phyloP scores from a whole-genome alignment of 2,888 invertebrate species.

The Lepidochrysops patricia region DNA sequence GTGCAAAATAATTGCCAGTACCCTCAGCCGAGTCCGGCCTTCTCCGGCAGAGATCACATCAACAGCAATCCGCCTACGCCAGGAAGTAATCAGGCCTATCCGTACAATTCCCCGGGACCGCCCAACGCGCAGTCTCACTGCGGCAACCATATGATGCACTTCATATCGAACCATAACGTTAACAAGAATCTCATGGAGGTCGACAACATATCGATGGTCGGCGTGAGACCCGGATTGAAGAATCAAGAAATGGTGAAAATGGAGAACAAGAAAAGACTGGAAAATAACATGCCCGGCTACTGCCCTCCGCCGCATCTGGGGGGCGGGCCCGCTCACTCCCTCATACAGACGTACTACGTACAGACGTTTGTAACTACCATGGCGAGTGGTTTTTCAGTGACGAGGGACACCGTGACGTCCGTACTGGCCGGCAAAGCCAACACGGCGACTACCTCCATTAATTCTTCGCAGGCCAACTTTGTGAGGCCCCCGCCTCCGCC shows the following conservation, averaged over 20 bases:
- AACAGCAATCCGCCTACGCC: conserved; percentile 56
- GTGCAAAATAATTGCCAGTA: conserved; percentile 50
- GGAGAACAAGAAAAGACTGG: conserved; percentile 45
- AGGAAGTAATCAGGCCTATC: conserved; percentile 42
- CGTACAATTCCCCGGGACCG: conserved; percentile 58
- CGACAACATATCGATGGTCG: conserved; percentile 69
- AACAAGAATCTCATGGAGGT: conserved; percentile 70
- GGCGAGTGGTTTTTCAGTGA: conserved; percentile 84
- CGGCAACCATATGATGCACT: conserved; percentile 67
- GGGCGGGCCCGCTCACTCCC: conserved; percentile 58
- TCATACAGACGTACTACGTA: conserved; percentile 59
- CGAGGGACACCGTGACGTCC: conserved; percentile 87
- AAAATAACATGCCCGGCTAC: conserved; percentile 63
- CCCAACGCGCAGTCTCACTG: conserved; percentile 44
- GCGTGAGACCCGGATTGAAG: conserved; percentile 52
- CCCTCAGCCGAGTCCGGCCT: conserved; percentile 67
- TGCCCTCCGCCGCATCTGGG: conserved; percentile 66
- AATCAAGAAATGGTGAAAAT: conserved; percentile 40
- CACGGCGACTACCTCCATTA: conserved; percentile 84
- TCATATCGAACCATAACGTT: conserved; percentile 67
- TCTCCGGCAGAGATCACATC: conserved; percentile 52
- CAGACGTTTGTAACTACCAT: conserved; percentile 64
- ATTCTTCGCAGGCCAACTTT: conserved; percentile 72
- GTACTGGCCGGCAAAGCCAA: conserved; percentile 84
- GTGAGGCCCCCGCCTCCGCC: conserved; percentile 56